These are phyloP conservation scores for Pagrus major DNA, from an alignment of 2,113 vertebrate genomes.

Conservation along the genomic window DNA sequence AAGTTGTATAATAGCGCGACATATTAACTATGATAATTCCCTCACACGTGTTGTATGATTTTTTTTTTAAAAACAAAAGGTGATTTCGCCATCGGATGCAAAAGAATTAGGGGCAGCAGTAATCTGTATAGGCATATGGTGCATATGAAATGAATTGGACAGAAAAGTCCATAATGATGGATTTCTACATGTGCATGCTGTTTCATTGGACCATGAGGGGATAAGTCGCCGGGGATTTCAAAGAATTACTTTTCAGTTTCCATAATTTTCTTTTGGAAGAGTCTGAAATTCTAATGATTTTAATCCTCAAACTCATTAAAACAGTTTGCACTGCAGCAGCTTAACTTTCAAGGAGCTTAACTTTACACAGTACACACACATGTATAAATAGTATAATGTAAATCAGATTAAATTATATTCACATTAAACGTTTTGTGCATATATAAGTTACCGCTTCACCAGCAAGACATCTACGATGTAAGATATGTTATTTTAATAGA, in stretches of 20 bases:
- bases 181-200: conserved; percentile 12
- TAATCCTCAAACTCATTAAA: conserved; percentile 78
- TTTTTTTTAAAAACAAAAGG: conserved; percentile 27
- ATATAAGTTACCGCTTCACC: background rate
- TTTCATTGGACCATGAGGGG: conserved; percentile 32
- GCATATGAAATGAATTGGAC: conserved; percentile 19
- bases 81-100: background rate
- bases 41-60: background rate
- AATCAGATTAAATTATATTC: conserved; percentile 23
- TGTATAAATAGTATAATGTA: conserved; percentile 24
- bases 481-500: background rate
- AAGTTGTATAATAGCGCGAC: background rate
- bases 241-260: conserved; percentile 63
- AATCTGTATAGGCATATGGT: conserved; percentile 12
- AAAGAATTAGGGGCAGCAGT: conserved; percentile 1
- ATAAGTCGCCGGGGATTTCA: conserved; percentile 64
- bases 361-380: conserved; percentile 29
- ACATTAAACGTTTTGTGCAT: background rate
- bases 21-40: conserved; percentile 17
- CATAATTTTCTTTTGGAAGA: conserved; percentile 56
- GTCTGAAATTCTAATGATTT: conserved; percentile 63
- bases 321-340: conserved; percentile 44
- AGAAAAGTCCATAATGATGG: conserved; percentile 29
- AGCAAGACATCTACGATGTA: background rate
- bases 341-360: conserved; percentile 66